Percentiles rank a stretch among this genome's conserved stretches.
Evolutionary conservation across 2,888 invertebrate genomes (phyloP).

Genomic region (Diarsia mendica): DNA sequence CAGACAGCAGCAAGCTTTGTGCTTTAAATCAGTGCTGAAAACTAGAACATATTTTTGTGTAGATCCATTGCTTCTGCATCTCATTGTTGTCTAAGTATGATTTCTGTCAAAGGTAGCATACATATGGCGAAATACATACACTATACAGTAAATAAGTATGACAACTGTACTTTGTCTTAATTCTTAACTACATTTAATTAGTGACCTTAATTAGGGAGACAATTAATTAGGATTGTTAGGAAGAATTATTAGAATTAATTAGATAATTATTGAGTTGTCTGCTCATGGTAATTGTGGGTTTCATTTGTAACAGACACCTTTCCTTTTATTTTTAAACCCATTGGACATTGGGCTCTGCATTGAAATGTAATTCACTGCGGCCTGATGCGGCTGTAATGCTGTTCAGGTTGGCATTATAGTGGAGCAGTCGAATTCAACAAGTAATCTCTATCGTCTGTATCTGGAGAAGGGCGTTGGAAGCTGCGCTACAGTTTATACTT

Average conservation of each 20-base stretch:
- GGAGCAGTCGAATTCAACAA: neutral
- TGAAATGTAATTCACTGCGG: neutral
- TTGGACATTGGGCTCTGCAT: neutral
- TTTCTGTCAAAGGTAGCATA: no score
- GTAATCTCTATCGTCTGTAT: neutral
- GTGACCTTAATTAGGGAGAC: slow-evolving; percentile 25
- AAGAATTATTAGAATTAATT: slow-evolving; percentile 1
- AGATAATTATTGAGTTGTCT: neutral
- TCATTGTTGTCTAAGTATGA: neutral
- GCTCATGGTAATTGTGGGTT: neutral
- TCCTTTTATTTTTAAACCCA: neutral
- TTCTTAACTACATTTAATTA: slow-evolving; percentile 18
- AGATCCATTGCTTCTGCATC: neutral
- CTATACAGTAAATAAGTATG: neutral
- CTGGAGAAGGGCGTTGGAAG: no score
- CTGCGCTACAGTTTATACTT: no score
- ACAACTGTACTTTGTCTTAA: neutral
- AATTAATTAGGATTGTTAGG: slow-evolving; percentile 18
- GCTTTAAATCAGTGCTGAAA: no score
- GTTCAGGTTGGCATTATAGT: neutral
- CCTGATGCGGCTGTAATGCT: neutral
- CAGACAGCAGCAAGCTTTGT: no score
- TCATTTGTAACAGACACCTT: neutral
- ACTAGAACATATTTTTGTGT: no score
- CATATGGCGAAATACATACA: neutral